These are phyloP conservation scores for Ciona savignyi DNA, from an alignment of 23 tunicate species.

Conservation along the genomic window DNA sequence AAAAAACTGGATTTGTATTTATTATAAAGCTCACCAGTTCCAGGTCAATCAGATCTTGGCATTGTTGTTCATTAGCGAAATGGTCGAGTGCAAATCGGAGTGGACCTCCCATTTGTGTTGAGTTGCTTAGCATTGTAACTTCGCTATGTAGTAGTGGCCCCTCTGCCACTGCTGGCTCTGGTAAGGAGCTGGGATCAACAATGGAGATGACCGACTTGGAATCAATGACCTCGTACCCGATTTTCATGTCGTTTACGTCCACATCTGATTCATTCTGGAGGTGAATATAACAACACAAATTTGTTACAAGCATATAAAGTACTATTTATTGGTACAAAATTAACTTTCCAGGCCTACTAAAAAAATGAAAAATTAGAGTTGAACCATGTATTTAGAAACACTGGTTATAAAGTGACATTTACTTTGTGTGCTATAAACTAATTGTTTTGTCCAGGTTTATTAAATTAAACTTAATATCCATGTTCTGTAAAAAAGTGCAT, in stretches of 20 bases:
- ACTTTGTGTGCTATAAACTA: too few relatives aligned
- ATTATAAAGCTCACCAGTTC: conserved; percentile 75
- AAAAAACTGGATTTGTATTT: too few relatives aligned
- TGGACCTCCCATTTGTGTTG: conserved; percentile 65
- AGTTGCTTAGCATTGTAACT: conserved; percentile 60
- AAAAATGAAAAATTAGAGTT: too few relatives aligned
- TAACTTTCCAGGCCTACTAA: too few relatives aligned
- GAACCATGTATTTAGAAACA: too few relatives aligned
- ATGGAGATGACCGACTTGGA: conserved; percentile 38
- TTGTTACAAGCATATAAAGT: too few relatives aligned
- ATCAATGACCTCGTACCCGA: conserved; percentile 24
- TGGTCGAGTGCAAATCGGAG: conserved; percentile 68
- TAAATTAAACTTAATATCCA: too few relatives aligned
- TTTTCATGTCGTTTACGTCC: conserved; percentile 20
- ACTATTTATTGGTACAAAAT: too few relatives aligned
- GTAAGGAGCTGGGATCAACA: conserved; percentile 3
- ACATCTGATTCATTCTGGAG: conserved; percentile 14
- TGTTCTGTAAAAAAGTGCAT: too few relatives aligned
- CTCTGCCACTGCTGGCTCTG: conserved; percentile 35
- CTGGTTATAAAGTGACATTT: too few relatives aligned
- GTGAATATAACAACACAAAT: too few relatives aligned
- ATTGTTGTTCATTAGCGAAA: conserved; percentile 37
- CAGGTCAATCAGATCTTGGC: conserved; percentile 62
- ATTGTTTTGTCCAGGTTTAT: too few relatives aligned
- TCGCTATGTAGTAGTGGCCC: conserved; percentile 41